Evolutionary conservation across 2,113 vertebrate genomes (phyloP), one percentile per base, ranked within the genome.

Genomic region (Brachionichthys hirsutus): DNA sequence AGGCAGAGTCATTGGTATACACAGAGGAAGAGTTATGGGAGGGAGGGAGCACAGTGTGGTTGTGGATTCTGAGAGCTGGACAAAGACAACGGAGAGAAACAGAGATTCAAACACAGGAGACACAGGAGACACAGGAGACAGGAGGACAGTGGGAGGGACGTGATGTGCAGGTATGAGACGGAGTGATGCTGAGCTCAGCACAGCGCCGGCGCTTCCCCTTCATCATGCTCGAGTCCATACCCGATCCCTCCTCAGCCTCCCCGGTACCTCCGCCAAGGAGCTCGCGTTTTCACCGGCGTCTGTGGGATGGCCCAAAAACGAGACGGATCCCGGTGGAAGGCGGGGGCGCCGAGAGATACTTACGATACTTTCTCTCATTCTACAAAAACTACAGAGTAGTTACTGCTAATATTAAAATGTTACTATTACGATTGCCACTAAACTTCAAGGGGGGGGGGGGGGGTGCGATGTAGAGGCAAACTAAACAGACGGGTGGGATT

Each of bases 1-100:
- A 98, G 94, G 94, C 93, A 92, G 97, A 97, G 87, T 94, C 96
- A 95, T 95, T 96, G 94, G 94, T 92, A 93, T 92, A 93, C 87
- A 96, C 94, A 98, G 94, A 95, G 89, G 94, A 92, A 92, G 94
- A 92, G 72, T 95, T 94, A 96, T 94, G 94, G 88, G 92, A 92
- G 91, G 93, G 89, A 69, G 91, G 92, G 81, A 95, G 94, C 93
- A 95, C 95, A 95, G 95, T 97, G 93, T 95, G 93, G 93, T 94
- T 96, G 95, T 94, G 94, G 93, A 93, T 89, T 93, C 92, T 94
- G 87, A 94, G 89, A 81, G 93, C 97, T 98, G 93, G 88, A 87
- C 86, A 87, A 69, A 81, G 66, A 87, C 61, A 85, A 70, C 34
- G 70, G 77, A 79, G 65, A 82, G 36, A 80, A 69, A 86, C 70